phyloP scores from a whole-genome alignment of 1,140 invertebrate species.

The Platyscapa corneri region DNA sequence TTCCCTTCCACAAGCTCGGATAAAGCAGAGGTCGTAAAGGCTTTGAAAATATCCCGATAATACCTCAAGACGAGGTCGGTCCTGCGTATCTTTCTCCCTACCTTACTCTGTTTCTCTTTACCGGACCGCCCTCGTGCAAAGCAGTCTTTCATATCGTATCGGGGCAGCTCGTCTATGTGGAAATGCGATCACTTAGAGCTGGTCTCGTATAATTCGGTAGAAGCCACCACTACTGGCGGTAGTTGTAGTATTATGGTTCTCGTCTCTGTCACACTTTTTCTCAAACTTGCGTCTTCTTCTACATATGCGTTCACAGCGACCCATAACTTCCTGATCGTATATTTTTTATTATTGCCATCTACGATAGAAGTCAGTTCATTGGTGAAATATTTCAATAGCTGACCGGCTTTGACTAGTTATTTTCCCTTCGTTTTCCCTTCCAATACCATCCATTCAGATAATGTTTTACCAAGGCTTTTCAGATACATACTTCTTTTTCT shows the following conservation, averaged over 20 bases:
- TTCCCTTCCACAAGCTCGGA: slow-evolving; percentile 14
- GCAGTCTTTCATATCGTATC: slow-evolving; percentile 67
- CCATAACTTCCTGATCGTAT: slow-evolving; percentile 61
- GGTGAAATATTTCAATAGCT: slow-evolving; percentile 67
- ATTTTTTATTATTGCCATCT: slow-evolving; percentile 72
- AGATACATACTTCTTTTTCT: not conserved
- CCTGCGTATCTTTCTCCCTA: slow-evolving; percentile 46
- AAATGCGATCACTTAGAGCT: slow-evolving; percentile 73
- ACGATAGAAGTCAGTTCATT: slow-evolving; percentile 37
- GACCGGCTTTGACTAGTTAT: slow-evolving; percentile 57
- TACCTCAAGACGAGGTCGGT: slow-evolving; percentile 44
- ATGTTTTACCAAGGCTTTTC: not conserved
- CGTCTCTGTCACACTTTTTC: slow-evolving; percentile 53
- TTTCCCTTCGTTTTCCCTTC: not conserved
- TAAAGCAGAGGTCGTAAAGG: slow-evolving; percentile 58
- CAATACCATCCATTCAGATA: not conserved
- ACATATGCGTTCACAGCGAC: slow-evolving; percentile 41
- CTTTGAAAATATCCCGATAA: slow-evolving; percentile 61
- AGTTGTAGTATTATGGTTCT: slow-evolving; percentile 45
- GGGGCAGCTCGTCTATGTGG: slow-evolving; percentile 73
- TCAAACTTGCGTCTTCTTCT: slow-evolving; percentile 34
- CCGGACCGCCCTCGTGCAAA: slow-evolving; percentile 53
- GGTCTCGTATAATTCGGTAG: slow-evolving; percentile 69
- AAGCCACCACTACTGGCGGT: slow-evolving; percentile 38
- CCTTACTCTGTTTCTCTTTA: slow-evolving; percentile 7